These are phyloP conservation scores for Stratiolaelaps scimitus DNA, from an alignment of 1,140 invertebrate genomes.

Conservation along the genomic window DNA sequence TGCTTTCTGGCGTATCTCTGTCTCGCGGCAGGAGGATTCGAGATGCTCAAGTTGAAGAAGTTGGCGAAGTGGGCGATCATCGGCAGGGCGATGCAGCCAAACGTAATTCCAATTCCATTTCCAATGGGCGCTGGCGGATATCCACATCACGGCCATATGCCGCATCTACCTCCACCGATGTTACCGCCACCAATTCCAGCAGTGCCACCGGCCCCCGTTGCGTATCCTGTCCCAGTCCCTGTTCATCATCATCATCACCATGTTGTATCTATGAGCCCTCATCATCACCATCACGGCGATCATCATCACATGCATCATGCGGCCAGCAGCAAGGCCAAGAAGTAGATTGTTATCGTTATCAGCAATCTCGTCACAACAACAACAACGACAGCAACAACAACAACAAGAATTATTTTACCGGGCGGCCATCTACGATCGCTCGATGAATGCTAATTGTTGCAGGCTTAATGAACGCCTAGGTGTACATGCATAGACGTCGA, in stretches of 20 bases:
- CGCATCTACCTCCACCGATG: neutral
- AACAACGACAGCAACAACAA: too few relatives aligned
- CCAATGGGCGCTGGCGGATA: constrained; percentile 10
- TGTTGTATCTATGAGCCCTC: neutral
- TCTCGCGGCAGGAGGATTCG: constrained; percentile 11
- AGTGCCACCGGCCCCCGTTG: neutral
- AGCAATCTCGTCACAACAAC: too few relatives aligned
- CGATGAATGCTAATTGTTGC: too few relatives aligned
- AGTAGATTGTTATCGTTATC: too few relatives aligned
- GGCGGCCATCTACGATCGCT: too few relatives aligned
- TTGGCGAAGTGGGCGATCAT: constrained; percentile 23
- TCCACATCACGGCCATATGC: neutral
- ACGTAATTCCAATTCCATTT: constrained; percentile 10
- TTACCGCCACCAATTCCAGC: neutral
- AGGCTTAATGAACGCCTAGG: too few relatives aligned
- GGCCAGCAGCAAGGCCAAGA: too few relatives aligned
- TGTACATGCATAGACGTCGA: too few relatives aligned
- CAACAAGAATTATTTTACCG: too few relatives aligned
- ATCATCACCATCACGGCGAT: constrained; percentile 12
- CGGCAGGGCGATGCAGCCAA: constrained; percentile 21
- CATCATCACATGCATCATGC: neutral
- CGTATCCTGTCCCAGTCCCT: constrained; percentile 6
- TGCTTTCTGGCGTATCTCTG: constrained; percentile 10
- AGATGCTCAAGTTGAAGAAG: constrained; percentile 23
- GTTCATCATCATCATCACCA: constrained; percentile 20